A percentile compares a stretch with the other conserved stretches of the same genome.
phyloP scores from a whole-genome alignment of 30 jellyfish, hydroid and myxozoan genomes.

The Hydractinia echinata region DNA sequence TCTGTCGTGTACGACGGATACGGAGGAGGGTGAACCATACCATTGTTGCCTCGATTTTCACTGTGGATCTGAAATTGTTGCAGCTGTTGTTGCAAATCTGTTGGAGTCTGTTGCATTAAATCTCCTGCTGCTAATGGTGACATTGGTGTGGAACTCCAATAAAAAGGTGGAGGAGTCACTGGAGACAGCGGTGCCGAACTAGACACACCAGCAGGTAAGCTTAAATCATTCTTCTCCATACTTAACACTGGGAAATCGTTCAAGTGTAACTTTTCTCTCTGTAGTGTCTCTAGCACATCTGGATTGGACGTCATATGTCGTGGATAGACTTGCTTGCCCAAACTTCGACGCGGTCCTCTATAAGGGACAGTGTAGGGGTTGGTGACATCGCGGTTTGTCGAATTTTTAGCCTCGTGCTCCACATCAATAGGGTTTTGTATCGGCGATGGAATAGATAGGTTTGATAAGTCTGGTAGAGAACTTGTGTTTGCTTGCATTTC shows the following conservation, averaged over 20 bases:
- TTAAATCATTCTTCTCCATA: background rate
- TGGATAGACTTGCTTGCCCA: slow-evolving; percentile 86
- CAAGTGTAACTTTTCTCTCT: slow-evolving; percentile 18
- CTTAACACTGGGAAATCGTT: background rate
- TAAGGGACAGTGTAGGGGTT: slow-evolving; percentile 53
- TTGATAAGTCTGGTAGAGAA: slow-evolving; percentile 85
- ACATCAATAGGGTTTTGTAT: slow-evolving; percentile 44
- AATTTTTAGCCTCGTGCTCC: slow-evolving; percentile 35
- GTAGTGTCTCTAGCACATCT: slow-evolving; percentile 40
- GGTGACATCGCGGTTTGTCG: slow-evolving; percentile 34
- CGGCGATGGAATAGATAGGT: slow-evolving; percentile 73
- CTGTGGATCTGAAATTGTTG: slow-evolving; percentile 39
- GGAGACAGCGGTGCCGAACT: slow-evolving; percentile 41
- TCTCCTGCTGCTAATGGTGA: slow-evolving; percentile 94
- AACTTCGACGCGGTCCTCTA: slow-evolving; percentile 48
- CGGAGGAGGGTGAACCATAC: slow-evolving; percentile 6
- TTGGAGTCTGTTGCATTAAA: slow-evolving; percentile 39
- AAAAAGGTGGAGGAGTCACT: slow-evolving; percentile 40
- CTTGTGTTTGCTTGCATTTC: slow-evolving; percentile 83
- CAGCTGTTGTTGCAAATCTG: slow-evolving; percentile 54
- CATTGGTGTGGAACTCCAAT: slow-evolving; percentile 60
- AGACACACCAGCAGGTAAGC: background rate
- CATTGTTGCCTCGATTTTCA: slow-evolving; percentile 16
- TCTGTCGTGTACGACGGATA: slow-evolving; percentile 21
- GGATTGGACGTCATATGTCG: slow-evolving; percentile 69